A percentile compares a stretch with the other conserved stretches of the same genome.
Conservation (phyloP, 2,113 vertebrate species). For the Macroglossus sobrinus region DNA sequence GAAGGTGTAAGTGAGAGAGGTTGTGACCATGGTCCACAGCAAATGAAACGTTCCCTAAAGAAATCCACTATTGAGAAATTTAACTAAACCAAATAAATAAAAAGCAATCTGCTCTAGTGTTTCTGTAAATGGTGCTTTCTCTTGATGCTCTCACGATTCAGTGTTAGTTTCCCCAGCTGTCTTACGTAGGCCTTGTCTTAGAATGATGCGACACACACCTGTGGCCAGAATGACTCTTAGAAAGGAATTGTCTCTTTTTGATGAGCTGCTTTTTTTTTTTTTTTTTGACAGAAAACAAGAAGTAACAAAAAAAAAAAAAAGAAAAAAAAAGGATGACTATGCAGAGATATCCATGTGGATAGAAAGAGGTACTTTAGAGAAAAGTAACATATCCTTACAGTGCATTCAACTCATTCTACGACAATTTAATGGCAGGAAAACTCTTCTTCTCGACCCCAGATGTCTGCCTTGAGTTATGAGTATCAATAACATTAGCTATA, state of each 20-base stretch:
- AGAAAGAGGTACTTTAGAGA: slow-evolving; percentile 6
- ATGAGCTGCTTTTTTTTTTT: neutral
- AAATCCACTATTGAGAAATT: slow-evolving; percentile 23
- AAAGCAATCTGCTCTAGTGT: neutral
- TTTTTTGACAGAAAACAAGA: neutral
- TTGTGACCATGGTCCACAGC: neutral
- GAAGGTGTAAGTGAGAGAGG: neutral
- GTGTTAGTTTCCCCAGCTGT: neutral
- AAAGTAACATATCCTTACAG: neutral
- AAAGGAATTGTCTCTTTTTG: slow-evolving; percentile 30
- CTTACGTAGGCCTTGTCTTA: neutral
- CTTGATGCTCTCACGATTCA: accelerated
- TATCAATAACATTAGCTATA: slow-evolving; percentile 49
- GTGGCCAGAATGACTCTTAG: neutral
- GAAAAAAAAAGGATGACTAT: neutral
- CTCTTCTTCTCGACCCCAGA: neutral
- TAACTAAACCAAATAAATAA: neutral
- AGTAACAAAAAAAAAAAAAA: neutral
- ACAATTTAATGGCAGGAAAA: slow-evolving; percentile 26
- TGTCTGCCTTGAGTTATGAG: slow-evolving; percentile 46
- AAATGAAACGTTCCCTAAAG: neutral
- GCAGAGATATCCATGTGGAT: slow-evolving; percentile 21
- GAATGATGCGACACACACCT: neutral
- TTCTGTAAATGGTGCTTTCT: neutral
- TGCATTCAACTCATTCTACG: neutral